phyloP scores from a whole-genome alignment of 1,140 invertebrate species.

The Laodelphax striatellus region DNA sequence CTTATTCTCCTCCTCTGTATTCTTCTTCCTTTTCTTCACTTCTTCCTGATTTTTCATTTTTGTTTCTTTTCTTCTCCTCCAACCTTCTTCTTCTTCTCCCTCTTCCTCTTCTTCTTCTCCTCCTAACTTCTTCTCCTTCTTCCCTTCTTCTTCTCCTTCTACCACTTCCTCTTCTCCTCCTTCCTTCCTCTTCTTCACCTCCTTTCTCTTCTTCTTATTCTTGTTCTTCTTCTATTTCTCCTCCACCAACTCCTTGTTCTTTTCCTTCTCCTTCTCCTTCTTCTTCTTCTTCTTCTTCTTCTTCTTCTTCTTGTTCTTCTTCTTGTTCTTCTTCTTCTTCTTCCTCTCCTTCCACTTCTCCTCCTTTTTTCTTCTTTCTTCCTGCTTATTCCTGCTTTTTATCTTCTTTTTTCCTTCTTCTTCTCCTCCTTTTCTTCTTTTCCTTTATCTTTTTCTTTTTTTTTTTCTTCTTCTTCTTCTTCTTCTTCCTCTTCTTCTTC shows the following conservation, averaged over 20 bases:
- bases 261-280: background rate
- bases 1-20: slow-evolving; percentile 3
- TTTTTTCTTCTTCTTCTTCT: background rate
- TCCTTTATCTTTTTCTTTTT: background rate
- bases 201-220: background rate
- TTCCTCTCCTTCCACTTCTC: no score
- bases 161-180: no score
- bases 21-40: background rate
- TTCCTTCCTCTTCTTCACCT: background rate
- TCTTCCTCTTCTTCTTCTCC: slow-evolving; percentile 3
- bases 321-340: no score
- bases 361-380: no score
- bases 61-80: background rate
- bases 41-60: no score
- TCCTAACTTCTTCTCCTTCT: background rate
- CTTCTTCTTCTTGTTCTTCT: no score
- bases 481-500: slow-evolving; percentile 4
- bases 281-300: slow-evolving; percentile 5
- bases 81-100: background rate
- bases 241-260: no score
- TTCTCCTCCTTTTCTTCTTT: background rate
- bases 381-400: no score
- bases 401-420: no score
- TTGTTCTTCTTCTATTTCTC: background rate
- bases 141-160: background rate